phyloP scores from a whole-genome alignment of 2,797 vertebrate species.

The Sebastes steindachneri region DNA sequence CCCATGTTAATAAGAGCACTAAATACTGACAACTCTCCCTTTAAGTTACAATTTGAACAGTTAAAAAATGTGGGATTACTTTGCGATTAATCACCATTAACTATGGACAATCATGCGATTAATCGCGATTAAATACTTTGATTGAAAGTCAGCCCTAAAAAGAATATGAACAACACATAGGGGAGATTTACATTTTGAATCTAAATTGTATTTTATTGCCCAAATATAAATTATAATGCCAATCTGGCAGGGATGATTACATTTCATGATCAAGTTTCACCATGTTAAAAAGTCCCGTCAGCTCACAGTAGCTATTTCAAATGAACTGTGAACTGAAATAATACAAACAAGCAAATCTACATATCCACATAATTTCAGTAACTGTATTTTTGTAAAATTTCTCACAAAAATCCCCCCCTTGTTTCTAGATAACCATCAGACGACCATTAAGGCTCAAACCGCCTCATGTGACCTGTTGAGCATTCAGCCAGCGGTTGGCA shows the following conservation, averaged over 20 bases:
- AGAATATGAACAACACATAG: not conserved
- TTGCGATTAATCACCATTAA: too few relatives aligned
- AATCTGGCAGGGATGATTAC: not conserved
- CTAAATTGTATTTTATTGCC: not conserved
- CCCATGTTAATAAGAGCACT: too few relatives aligned
- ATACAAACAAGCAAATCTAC: not conserved
- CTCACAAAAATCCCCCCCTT: not conserved
- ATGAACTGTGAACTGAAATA: not conserved
- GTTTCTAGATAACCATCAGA: conserved; percentile 37
- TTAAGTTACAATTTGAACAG: too few relatives aligned
- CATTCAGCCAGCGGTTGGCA: conserved; percentile 33
- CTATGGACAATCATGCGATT: too few relatives aligned
- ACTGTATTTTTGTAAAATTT: not conserved
- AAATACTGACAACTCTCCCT: too few relatives aligned
- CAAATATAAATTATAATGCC: not conserved
- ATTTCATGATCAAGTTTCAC: not conserved
- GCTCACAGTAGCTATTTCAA: not conserved
- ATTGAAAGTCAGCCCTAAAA: too few relatives aligned
- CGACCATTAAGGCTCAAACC: conserved; percentile 1
- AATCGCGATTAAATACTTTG: too few relatives aligned
- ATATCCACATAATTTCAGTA: not conserved
- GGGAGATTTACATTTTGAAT: not conserved
- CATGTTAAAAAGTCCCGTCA: not conserved
- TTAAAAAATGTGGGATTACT: too few relatives aligned
- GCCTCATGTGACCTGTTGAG: conserved; percentile 54